Evolutionary conservation across 2,888 invertebrate species (phyloP).

Genomic region (Phaedon cochleariae): DNA sequence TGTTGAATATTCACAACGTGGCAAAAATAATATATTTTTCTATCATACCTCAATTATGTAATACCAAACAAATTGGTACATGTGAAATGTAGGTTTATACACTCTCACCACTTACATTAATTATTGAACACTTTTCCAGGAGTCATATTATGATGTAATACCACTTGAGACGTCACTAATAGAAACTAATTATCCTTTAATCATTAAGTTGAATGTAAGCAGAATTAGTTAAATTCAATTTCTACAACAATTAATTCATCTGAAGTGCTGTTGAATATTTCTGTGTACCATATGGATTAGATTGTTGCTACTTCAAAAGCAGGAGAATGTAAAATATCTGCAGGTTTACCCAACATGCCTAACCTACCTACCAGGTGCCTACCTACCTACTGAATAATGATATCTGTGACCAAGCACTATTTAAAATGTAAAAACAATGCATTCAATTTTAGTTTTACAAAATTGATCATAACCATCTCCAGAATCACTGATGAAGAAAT

Average conservation of each 20-base stretch:
- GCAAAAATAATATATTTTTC: conserved; percentile 35
- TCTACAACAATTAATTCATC: too few relatives aligned
- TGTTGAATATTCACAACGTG: conserved; percentile 42
- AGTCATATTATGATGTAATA: conserved; percentile 39
- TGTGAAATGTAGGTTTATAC: conserved; percentile 25
- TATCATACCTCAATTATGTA: conserved; percentile 33
- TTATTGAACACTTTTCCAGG: conserved; percentile 35
- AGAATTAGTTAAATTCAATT: too few relatives aligned
- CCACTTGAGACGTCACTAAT: conserved; percentile 30
- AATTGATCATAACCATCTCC: not conserved
- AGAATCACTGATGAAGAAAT: not conserved
- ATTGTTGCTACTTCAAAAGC: conserved; percentile 49
- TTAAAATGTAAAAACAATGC: conserved; percentile 45
- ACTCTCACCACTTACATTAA: conserved; percentile 25
- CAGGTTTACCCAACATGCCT: conserved; percentile 18
- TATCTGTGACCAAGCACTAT: conserved; percentile 52
- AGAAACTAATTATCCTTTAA: not conserved
- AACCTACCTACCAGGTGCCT: conserved; percentile 27
- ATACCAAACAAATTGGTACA: conserved; percentile 21
- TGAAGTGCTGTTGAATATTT: not conserved
- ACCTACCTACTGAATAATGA: conserved; percentile 50
- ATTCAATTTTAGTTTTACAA: conserved; percentile 29
- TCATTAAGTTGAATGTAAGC: not conserved
- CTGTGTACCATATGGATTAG: conserved; percentile 51
- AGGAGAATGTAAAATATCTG: conserved; percentile 56